Evolutionary conservation across 2,888 invertebrate genomes (phyloP), one percentile per base, ranked within the genome.

Genomic region (Plusia festucae): DNA sequence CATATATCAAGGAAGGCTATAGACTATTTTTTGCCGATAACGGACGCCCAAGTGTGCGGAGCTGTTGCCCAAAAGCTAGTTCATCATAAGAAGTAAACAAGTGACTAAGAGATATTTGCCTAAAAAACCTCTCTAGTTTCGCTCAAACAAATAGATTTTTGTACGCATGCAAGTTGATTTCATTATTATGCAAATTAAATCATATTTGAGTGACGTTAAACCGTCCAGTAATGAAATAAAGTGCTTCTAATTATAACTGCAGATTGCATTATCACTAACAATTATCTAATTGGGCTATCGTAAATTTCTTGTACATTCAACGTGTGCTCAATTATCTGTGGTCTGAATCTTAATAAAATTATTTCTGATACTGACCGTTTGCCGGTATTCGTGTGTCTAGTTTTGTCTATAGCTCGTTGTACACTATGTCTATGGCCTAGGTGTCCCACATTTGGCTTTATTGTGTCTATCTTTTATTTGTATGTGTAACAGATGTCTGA

Each of bases 201-300:
- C 13, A 54, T 61, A 22, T 57, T 52, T 49, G 52, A 27, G 63
- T 18, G 63, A 52, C 22, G 52, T 24, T 24, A 44, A 22, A 22
- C 34, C 11, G 20, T 53, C 8, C 18, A 30, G 46, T 54, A 18
- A 40, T 40, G 60, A 46, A 51, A 49, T 73, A 73, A 73, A 73
- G 22, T 69, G 61, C 78, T 56, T 77, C 27, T n/a, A 56, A 55
- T 72, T 68, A 61, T 20, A 53, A 61, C 64, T 58, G 64, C 44
- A 65, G 61, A 73, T 73, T 60, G 61, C 69, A 60, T 13, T 64
- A 60, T 59, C 61, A 69, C 24, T 32, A 69, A 46, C 74, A 60
- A 66, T 78, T 64, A 76, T 70, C 70, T 76, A 70, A 70, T 70
- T 78, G 61, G 56, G 57, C 58, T 73, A 69, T 76, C 78, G 70